Percentiles rank a stretch among this genome's conserved stretches.
These are phyloP conservation scores for Drosophila sturtevanti DNA, from an alignment of 1,140 invertebrate genomes.

Conservation along the genomic window DNA sequence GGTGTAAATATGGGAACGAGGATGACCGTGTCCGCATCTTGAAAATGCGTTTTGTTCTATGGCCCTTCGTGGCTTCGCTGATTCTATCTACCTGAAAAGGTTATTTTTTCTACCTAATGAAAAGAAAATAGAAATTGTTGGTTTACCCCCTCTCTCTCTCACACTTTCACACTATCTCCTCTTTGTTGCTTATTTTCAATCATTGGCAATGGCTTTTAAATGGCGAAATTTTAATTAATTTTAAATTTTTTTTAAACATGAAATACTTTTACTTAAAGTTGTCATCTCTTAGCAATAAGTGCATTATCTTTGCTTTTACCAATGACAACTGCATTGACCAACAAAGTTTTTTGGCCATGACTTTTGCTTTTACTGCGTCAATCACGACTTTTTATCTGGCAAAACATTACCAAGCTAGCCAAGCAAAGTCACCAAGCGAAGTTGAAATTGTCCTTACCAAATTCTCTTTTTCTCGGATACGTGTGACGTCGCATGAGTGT, in stretches of 20 bases:
- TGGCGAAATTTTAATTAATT: background rate
- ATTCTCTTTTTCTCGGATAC: conserved; percentile 51
- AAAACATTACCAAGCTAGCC: conserved; percentile 68
- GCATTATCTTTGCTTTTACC: background rate
- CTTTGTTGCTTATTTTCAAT: conserved; percentile 16
- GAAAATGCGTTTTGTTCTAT: conserved; percentile 46
- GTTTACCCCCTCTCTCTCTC: background rate
- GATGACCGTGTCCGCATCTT: background rate
- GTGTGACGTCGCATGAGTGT: conserved; percentile 11
- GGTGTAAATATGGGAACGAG: background rate
- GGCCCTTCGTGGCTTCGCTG: conserved; percentile 19
- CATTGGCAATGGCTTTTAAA: background rate
- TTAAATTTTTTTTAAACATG: background rate
- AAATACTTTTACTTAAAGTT: background rate
- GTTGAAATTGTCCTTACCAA: conserved; percentile 48
- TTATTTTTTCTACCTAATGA: conserved; percentile 77
- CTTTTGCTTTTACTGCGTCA: conserved; percentile 79
- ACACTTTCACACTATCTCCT: background rate
- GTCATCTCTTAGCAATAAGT: background rate
- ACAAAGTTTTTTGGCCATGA: conserved; percentile 75
- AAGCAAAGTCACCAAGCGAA: conserved; percentile 43
- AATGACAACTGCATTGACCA: conserved; percentile 72
- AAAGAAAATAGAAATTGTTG: conserved; percentile 74
- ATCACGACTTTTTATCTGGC: conserved; percentile 75
- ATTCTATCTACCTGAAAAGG: conserved; percentile 40